phyloP scores from a whole-genome alignment of 2,113 vertebrate genomes.

The Takifugu bimaculatus region DNA sequence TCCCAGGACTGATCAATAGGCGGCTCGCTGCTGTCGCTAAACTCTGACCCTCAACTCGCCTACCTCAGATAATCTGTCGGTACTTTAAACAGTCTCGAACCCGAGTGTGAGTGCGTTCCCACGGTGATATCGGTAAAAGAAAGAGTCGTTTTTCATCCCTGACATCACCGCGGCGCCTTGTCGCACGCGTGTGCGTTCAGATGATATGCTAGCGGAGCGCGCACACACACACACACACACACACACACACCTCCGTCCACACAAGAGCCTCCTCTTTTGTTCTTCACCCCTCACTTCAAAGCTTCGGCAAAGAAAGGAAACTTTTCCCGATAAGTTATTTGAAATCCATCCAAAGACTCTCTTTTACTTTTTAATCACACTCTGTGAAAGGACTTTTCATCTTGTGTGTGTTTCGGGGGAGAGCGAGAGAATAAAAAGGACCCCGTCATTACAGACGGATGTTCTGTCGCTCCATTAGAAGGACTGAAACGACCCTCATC shows the following conservation, averaged over 20 bases:
- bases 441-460: conserved; percentile 44
- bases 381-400: conserved; percentile 41
- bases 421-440: conserved; percentile 53
- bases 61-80: conserved; percentile 28
- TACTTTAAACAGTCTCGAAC: conserved; percentile 24
- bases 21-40: conserved; percentile 10
- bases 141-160: conserved; percentile 30
- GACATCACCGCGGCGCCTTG: conserved; percentile 48
- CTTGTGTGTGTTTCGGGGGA: conserved; percentile 39
- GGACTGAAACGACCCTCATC: conserved; percentile 57
- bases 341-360: conserved; percentile 43
- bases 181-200: conserved; percentile 35
- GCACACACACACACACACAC: conserved; percentile 14
- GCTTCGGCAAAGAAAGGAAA: conserved; percentile 15
- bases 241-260: neutral
- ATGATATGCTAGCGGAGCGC: conserved; percentile 40
- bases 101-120: conserved; percentile 40
- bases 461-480: conserved; percentile 49
- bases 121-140: conserved; percentile 22
- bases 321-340: conserved; percentile 31
- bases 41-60: conserved; percentile 22
- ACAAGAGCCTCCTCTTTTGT: neutral
- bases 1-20: conserved; percentile 42
- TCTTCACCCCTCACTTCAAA: conserved; percentile 31
- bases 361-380: conserved; percentile 53